Evolutionary conservation across 2,113 vertebrate species (phyloP).

Genomic region (Vimba vimba): DNA sequence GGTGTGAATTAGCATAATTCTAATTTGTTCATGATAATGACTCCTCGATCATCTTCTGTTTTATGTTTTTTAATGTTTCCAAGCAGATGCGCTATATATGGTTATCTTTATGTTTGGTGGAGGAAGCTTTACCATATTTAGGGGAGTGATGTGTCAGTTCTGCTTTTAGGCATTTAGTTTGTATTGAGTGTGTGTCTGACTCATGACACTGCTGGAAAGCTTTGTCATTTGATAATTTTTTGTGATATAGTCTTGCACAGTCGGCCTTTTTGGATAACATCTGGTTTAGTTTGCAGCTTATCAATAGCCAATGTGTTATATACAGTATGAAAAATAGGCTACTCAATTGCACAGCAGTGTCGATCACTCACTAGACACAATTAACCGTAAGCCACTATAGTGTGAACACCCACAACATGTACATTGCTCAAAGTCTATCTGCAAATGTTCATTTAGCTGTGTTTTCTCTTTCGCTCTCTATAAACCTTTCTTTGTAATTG

Average conservation of each 20-base stretch:
- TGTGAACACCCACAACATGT: neutral
- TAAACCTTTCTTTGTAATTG: slow-evolving; percentile 13
- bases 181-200: neutral
- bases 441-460: neutral
- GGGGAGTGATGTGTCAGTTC: neutral
- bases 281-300: neutral
- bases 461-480: neutral
- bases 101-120: neutral
- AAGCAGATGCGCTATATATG: neutral
- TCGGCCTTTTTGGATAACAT: neutral
- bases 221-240: neutral
- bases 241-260: neutral
- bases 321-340: neutral
- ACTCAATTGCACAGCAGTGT: neutral
- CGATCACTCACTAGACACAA: neutral
- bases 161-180: neutral
- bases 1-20: slow-evolving; percentile 9
- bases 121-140: neutral
- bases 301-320: neutral
- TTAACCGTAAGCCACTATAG: neutral
- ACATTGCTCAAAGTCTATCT: neutral
- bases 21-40: slow-evolving; percentile 12
- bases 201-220: neutral
- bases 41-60: neutral
- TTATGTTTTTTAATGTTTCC: neutral